A percentile compares a stretch with the other conserved stretches of the same genome.
Evolutionary conservation across 1,140 invertebrate species (phyloP).

Genomic region (Triops longicaudatus): DNA sequence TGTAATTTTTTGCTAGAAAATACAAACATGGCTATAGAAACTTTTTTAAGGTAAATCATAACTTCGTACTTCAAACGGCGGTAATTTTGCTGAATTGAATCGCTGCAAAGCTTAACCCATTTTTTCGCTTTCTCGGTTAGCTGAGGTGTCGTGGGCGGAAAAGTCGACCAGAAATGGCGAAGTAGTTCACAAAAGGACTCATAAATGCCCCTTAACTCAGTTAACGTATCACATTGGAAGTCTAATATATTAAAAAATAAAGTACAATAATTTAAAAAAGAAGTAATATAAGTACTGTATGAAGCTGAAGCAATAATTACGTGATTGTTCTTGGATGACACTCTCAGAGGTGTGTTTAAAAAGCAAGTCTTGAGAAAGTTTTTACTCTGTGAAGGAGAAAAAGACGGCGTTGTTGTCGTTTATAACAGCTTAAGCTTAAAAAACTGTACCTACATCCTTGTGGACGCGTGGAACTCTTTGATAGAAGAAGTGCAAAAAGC

Average conservation of each 20-base stretch:
- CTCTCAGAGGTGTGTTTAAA: slow-evolving; percentile 34
- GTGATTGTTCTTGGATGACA: slow-evolving; percentile 35
- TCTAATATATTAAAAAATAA: slow-evolving; percentile 50
- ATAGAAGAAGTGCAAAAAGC: too few species aligned
- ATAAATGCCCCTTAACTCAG: slow-evolving; percentile 74
- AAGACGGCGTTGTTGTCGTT: too few species aligned
- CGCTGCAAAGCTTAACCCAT: slow-evolving; percentile 80
- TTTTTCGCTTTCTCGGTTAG: slow-evolving; percentile 67
- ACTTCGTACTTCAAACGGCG: slow-evolving; percentile 47
- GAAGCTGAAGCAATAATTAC: slow-evolving; percentile 17
- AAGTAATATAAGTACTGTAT: not conserved
- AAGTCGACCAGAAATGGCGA: slow-evolving; percentile 88
- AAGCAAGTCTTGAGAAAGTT: too few species aligned
- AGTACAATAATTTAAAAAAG: slow-evolving; percentile 12
- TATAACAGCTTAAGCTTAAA: too few species aligned
- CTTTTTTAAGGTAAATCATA: too few species aligned
- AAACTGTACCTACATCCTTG: too few species aligned
- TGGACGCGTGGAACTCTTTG: too few species aligned
- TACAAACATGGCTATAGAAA: not conserved
- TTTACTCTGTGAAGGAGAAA: too few species aligned
- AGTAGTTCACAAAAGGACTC: slow-evolving; percentile 75
- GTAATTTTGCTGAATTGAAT: slow-evolving; percentile 76
- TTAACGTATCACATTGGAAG: slow-evolving; percentile 68
- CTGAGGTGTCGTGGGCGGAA: slow-evolving; percentile 71
- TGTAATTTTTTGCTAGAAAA: slow-evolving; percentile 22